Conservation (phyloP, 37 sponge, comb jelly and placozoan genomes). For the Aplysina aerophoba region DNA sequence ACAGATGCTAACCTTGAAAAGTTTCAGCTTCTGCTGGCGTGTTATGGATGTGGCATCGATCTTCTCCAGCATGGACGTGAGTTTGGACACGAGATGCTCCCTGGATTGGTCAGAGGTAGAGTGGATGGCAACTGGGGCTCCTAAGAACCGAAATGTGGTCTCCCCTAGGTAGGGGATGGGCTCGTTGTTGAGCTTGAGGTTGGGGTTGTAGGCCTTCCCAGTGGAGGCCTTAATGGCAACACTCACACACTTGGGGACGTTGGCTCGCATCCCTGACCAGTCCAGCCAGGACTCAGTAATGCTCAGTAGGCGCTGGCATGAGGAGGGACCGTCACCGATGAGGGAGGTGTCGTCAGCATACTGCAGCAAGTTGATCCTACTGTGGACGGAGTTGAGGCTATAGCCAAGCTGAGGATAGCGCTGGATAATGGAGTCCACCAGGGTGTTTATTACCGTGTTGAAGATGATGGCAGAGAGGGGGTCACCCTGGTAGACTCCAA, state of each 20-base stretch:
- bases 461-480: conserved; percentile 14
- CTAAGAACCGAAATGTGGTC: neutral
- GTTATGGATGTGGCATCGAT: neutral
- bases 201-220: neutral
- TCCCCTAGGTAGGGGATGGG: conserved; percentile 24
- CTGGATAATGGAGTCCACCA: conserved; percentile 4
- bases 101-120: neutral
- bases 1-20: conserved; percentile 28
- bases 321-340: conserved; percentile 1
- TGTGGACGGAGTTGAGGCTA: neutral
- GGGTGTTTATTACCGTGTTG: conserved; percentile 35
- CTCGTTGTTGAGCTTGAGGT: neutral
- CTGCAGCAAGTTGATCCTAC: neutral
- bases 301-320: neutral
- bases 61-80: neutral
- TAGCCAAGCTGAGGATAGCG: neutral
- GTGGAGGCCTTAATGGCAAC: conserved; percentile 7
- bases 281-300: conserved; percentile 7
- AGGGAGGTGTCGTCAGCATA: conserved; percentile 44
- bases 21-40: neutral
- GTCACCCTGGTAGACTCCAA: conserved; percentile 30
- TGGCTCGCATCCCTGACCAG: conserved; percentile 35
- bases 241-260: conserved; percentile 1
- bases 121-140: neutral
- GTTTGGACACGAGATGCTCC: too few relatives aligned